These are phyloP conservation scores for Fulmarus glacialis DNA, from an alignment of 2,113 vertebrate genomes.

Conservation along the genomic window DNA sequence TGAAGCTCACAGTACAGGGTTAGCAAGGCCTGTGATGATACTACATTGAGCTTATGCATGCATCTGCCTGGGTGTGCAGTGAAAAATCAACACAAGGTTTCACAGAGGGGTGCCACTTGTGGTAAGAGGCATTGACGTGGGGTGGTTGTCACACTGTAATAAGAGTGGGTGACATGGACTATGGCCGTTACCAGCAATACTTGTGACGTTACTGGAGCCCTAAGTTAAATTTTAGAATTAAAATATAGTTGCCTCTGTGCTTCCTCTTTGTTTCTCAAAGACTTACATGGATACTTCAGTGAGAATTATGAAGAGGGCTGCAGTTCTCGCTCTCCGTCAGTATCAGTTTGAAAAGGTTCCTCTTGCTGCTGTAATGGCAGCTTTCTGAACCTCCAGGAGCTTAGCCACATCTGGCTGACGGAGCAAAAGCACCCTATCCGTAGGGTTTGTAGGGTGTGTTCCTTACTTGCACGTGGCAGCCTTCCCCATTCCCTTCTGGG, in stretches of 20 bases:
- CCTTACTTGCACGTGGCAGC: not conserved
- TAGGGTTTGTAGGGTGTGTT: not conserved
- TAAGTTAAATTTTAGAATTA: not conserved
- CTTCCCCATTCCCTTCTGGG: not conserved
- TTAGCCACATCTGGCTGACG: not conserved
- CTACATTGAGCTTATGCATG: rapidly evolving
- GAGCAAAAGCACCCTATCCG: not conserved
- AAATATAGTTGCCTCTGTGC: not conserved
- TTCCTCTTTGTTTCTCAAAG: not conserved
- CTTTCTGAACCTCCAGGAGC: not conserved
- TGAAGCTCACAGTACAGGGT: not conserved
- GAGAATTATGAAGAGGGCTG: not conserved
- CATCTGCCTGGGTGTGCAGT: not conserved
- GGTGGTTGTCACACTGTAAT: not conserved
- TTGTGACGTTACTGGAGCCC: not conserved
- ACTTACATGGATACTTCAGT: not conserved
- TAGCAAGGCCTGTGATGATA: not conserved
- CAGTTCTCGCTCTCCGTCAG: not conserved
- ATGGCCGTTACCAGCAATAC: not conserved
- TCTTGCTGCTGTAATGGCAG: not conserved
- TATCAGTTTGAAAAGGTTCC: not conserved
- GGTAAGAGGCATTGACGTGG: not conserved
- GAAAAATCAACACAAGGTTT: not conserved
- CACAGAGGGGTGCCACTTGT: not conserved
- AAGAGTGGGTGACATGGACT: not conserved